Conservation (phyloP, 2,888 invertebrate genomes). For the Habrosyne pyritoides region DNA sequence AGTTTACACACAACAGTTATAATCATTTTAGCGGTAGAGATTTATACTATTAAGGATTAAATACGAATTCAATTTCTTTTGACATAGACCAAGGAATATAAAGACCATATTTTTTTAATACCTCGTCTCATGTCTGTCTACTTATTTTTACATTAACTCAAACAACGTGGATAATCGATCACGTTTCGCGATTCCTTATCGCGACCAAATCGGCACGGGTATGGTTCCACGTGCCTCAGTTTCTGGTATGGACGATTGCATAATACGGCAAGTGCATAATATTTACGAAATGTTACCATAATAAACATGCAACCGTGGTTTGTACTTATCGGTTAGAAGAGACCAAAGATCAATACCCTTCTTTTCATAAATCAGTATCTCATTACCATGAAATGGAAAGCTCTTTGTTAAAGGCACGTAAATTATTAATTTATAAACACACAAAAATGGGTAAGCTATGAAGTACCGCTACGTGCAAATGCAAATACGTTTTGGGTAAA, state of each 20-base stretch:
- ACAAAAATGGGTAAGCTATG: background rate
- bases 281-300: constrained; percentile 35
- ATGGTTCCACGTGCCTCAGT: constrained; percentile 57
- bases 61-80: no score
- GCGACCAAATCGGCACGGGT: constrained; percentile 44
- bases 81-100: no score
- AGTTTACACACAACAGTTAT: background rate
- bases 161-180: constrained; percentile 57
- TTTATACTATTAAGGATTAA: no score
- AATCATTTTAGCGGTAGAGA: background rate
- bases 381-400: background rate
- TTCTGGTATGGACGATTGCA: constrained; percentile 45
- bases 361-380: background rate
- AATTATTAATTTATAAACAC: background rate
- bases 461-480: background rate
- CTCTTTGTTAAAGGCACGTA: background rate
- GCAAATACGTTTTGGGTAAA: constrained; percentile 30
- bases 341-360: background rate
- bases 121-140: background rate
- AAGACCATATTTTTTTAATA: background rate
- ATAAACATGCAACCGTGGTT: background rate
- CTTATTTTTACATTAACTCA: constrained; percentile 4
- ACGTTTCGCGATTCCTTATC: constrained; percentile 61
- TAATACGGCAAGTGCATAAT: constrained; percentile 43
- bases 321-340: background rate